Evolutionary conservation across 2,797 vertebrate species (phyloP).

Genomic region (Gymnothorax javanicus): DNA sequence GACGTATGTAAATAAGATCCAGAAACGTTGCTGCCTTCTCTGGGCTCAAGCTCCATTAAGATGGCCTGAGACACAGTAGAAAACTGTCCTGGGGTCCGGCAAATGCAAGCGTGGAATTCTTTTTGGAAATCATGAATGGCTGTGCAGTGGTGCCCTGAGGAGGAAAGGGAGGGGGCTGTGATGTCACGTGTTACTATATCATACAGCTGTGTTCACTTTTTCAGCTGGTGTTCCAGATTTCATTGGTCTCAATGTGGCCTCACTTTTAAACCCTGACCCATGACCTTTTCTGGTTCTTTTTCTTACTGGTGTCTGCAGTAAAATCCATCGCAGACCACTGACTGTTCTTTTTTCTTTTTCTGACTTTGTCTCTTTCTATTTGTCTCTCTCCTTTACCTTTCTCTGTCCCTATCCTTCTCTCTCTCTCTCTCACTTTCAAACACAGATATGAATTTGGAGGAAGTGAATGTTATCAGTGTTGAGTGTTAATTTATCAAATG

Average conservation of each 20-base stretch:
- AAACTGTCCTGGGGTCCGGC: no score
- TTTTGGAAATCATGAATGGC: background rate
- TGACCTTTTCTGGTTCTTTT: background rate
- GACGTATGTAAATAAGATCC: no score
- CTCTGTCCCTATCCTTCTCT: background rate
- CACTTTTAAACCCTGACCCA: conserved; percentile 3
- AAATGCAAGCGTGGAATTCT: background rate
- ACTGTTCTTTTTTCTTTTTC: background rate
- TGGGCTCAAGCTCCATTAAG: no score
- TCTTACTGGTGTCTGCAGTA: background rate
- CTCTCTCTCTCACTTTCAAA: background rate
- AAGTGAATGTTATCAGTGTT: background rate
- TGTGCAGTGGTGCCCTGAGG: background rate
- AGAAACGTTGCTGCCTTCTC: no score
- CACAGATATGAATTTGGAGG: background rate
- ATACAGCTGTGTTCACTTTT: conserved; percentile 3
- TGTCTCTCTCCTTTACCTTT: background rate
- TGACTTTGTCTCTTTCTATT: background rate
- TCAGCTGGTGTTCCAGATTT: background rate
- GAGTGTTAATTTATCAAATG: background rate
- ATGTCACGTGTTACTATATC: background rate
- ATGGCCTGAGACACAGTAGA: no score
- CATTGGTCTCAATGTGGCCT: conserved; percentile 2
- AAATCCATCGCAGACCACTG: background rate
- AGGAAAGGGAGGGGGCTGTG: background rate